A percentile compares a stretch with the other conserved stretches of the same genome.
These are phyloP conservation scores for Nicator chloris DNA, from an alignment of 2,113 vertebrate genomes.

Conservation along the genomic window DNA sequence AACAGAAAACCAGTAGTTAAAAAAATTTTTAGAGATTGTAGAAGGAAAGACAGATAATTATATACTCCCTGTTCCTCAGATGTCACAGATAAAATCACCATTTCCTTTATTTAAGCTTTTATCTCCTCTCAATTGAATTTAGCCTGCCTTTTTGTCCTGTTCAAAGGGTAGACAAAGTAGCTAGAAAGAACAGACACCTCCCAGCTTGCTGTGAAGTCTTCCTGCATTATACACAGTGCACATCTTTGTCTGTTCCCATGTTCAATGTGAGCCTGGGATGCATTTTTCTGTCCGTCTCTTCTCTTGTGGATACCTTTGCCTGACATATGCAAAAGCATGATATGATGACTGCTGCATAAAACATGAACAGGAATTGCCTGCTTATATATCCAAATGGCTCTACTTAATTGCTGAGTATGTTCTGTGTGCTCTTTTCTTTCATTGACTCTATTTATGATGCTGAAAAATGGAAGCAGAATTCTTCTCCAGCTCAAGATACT, in stretches of 20 bases:
- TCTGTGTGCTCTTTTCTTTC: background rate
- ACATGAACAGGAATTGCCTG: background rate
- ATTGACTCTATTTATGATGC: background rate
- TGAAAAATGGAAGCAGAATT: background rate
- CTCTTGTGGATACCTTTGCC: background rate
- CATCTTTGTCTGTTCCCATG: background rate
- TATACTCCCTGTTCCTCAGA: background rate
- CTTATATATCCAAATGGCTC: background rate
- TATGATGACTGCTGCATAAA: fast-evolving
- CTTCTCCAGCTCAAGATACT: background rate
- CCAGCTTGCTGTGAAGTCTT: background rate
- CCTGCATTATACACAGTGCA: background rate
- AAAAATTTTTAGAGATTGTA: background rate
- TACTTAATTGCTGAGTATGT: background rate
- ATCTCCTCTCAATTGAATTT: background rate
- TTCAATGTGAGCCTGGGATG: background rate
- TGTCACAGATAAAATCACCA: background rate
- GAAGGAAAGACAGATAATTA: background rate
- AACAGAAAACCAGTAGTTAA: background rate
- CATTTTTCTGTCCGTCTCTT: background rate
- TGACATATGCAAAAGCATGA: fast-evolving
- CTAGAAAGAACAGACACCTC: background rate
- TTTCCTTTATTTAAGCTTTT: background rate
- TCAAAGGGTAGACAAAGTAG: background rate
- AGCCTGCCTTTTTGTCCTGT: background rate